Percentiles rank a stretch among this genome's conserved stretches.
Evolutionary conservation across 2,113 vertebrate genomes (phyloP).

Genomic region (Neogale vison): DNA sequence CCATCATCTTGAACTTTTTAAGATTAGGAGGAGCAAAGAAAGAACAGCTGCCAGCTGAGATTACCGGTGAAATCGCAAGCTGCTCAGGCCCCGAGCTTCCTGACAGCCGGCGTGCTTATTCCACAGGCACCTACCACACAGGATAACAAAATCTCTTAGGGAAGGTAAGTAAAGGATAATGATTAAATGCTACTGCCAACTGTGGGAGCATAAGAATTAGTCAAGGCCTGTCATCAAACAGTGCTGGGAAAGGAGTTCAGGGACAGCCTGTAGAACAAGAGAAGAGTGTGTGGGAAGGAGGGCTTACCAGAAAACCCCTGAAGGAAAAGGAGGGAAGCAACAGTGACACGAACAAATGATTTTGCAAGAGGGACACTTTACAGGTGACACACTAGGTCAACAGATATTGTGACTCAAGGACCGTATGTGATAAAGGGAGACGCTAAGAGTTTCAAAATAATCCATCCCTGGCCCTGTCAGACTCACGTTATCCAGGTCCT

Average conservation of each 20-base stretch:
- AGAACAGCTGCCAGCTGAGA: neutral
- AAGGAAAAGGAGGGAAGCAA: neutral
- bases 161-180: neutral
- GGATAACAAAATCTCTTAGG: neutral
- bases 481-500: constrained; percentile 98
- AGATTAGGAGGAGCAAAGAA: neutral
- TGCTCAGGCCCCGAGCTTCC: neutral
- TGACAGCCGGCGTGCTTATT: neutral
- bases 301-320: neutral
- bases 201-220: neutral
- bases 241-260: neutral
- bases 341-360: neutral
- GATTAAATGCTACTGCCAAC: neutral
- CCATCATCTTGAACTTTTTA: neutral
- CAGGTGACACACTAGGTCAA: neutral
- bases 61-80: neutral
- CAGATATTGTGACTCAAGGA: neutral
- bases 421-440: neutral
- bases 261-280: neutral
- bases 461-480: neutral
- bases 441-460: neutral
- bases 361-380: neutral
- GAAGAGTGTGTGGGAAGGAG: neutral
- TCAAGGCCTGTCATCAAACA: neutral
- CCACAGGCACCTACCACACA: neutral